Conservation (phyloP, 2,113 vertebrate species). For the Sylvilagus bachmani region DNA sequence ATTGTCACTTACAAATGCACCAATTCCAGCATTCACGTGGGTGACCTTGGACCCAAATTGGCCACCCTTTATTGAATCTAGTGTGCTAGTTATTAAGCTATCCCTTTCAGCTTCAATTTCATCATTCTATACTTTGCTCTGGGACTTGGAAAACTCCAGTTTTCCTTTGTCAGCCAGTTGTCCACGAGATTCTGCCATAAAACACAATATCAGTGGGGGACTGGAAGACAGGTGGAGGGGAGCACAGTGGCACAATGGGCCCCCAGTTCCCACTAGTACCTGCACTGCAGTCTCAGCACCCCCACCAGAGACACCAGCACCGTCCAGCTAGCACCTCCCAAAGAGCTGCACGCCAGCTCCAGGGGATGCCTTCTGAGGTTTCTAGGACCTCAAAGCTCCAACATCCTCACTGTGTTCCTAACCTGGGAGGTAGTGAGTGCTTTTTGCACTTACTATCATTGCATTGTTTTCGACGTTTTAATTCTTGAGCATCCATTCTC, state of each 20-base stretch:
- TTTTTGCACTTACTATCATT: neutral
- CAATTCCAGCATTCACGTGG: neutral
- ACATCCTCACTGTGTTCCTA: neutral
- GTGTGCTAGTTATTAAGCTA: neutral
- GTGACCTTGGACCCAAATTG: neutral
- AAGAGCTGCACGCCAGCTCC: neutral
- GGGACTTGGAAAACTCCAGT: neutral
- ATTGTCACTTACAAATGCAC: neutral
- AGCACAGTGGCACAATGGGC: accelerated
- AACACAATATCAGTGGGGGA: neutral
- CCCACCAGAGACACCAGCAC: neutral
- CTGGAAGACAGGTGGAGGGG: neutral
- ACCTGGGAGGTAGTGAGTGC: neutral
- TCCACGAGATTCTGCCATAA: neutral
- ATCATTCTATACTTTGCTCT: neutral
- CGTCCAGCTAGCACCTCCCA: neutral
- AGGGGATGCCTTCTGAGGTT: neutral
- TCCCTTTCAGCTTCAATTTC: neutral
- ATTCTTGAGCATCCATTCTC: neutral
- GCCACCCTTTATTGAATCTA: neutral
- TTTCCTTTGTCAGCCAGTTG: neutral
- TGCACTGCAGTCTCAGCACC: too few species aligned
- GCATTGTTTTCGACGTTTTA: neutral
- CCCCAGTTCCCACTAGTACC: too few species aligned
- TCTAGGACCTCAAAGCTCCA: neutral